A percentile compares a stretch with the other conserved stretches of the same genome.
phyloP scores from a whole-genome alignment of 2,113 vertebrate species.

The Myxocyprinus asiaticus region DNA sequence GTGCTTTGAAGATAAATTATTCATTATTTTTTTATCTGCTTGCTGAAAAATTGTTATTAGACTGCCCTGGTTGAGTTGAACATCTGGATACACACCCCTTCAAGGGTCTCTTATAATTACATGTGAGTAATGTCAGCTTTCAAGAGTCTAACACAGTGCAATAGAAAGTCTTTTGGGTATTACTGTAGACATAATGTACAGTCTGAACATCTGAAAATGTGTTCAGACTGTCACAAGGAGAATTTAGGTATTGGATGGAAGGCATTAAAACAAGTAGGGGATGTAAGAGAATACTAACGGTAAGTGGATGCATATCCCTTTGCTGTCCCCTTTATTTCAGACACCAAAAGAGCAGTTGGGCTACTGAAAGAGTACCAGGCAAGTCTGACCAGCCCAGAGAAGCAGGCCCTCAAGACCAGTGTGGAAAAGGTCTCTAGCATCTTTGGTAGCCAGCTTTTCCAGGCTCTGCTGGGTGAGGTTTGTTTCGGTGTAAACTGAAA shows the following conservation, averaged over 20 bases:
- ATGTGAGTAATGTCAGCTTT: neutral
- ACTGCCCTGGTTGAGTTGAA: slow-evolving; percentile 39
- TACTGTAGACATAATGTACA: neutral
- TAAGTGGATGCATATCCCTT: slow-evolving; percentile 36
- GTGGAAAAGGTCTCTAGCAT: slow-evolving; percentile 83
- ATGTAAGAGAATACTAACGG: slow-evolving; percentile 2
- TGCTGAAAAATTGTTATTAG: slow-evolving; percentile 41
- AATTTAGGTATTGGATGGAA: no score
- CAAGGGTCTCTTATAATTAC: slow-evolving; percentile 22
- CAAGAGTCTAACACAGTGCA: neutral
- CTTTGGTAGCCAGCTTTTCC: slow-evolving; percentile 84
- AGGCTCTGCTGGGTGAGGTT: slow-evolving; percentile 84
- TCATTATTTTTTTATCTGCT: slow-evolving; percentile 3
- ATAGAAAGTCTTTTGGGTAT: neutral
- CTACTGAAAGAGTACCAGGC: slow-evolving; percentile 83
- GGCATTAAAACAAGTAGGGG: neutral
- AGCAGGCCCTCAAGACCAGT: slow-evolving; percentile 80
- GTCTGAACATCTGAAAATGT: neutral
- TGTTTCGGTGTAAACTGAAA: slow-evolving; percentile 32
- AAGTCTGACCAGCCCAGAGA: slow-evolving; percentile 79
- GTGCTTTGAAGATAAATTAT: neutral
- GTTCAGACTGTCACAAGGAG: no score
- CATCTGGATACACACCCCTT: slow-evolving; percentile 10
- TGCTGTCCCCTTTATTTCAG: slow-evolving; percentile 66
- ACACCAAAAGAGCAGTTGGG: slow-evolving; percentile 82